These are phyloP conservation scores for Jordanella pulchra DNA, from an alignment of 2,797 vertebrate genomes.

Conservation along the genomic window DNA sequence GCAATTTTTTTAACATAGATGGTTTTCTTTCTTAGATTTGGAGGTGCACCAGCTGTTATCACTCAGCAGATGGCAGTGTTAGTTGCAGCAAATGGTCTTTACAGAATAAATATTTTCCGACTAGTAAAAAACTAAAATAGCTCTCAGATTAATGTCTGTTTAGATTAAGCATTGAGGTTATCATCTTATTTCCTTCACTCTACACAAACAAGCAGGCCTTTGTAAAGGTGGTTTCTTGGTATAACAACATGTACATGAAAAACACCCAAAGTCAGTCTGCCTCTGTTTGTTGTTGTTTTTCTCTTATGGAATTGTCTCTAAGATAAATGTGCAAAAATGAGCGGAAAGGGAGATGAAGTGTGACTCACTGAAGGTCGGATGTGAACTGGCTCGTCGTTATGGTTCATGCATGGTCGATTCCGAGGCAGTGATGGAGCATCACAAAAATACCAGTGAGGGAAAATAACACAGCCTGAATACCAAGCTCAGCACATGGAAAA, in stretches of 20 bases:
- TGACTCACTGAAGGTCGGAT: slow-evolving; percentile 19
- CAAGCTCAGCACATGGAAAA: slow-evolving; percentile 10
- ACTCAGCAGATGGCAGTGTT: slow-evolving; percentile 72
- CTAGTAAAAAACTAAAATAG: slow-evolving; percentile 21
- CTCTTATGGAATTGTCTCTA: not conserved
- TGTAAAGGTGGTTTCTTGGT: not conserved
- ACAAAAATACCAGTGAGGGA: slow-evolving; percentile 6
- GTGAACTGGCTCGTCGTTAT: slow-evolving; percentile 23
- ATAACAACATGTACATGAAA: not conserved
- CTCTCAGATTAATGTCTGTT: not conserved
- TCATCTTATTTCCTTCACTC: not conserved
- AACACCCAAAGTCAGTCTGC: slow-evolving; percentile 1
- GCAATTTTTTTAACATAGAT: not conserved
- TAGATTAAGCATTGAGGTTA: not conserved
- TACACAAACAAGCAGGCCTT: not conserved
- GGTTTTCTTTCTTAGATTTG: not conserved
- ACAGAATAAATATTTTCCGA: slow-evolving; percentile 7
- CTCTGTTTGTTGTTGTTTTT: not conserved
- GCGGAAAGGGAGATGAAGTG: not conserved
- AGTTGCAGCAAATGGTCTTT: slow-evolving; percentile 10
- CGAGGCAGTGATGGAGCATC: slow-evolving; percentile 16
- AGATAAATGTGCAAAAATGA: slow-evolving; percentile 6
- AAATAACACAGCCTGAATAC: slow-evolving; percentile 17
- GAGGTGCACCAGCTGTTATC: slow-evolving; percentile 14
- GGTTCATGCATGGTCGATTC: slow-evolving; percentile 27